Percentiles rank a stretch among this genome's conserved stretches.
phyloP scores from a whole-genome alignment of 2,797 vertebrate genomes.

The Enteromius afrohamiltoni region DNA sequence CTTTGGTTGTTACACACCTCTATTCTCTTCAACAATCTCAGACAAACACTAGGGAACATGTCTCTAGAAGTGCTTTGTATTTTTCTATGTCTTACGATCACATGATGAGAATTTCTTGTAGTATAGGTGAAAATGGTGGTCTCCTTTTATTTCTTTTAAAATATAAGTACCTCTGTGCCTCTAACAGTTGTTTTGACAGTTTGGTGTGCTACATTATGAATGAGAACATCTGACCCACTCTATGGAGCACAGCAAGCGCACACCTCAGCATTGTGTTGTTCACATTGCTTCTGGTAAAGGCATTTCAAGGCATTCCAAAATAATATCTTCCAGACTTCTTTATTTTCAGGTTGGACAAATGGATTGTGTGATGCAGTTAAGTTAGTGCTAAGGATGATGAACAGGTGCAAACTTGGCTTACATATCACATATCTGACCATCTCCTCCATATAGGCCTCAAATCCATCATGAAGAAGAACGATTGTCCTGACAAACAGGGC shows the following conservation, averaged over 20 bases:
- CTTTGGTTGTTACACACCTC: conserved; percentile 32
- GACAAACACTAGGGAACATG: background rate
- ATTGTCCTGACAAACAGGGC: conserved; percentile 85
- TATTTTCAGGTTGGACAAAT: conserved; percentile 13
- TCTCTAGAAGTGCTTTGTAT: background rate
- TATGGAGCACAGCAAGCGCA: conserved; percentile 6
- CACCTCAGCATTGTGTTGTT: conserved; percentile 6
- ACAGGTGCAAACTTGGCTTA: conserved; percentile 26
- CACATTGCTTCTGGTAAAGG: conserved; percentile 24
- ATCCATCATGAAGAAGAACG: conserved; percentile 99
- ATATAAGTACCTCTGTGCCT: conserved; percentile 30
- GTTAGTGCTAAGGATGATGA: background rate
- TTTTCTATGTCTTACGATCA: background rate
- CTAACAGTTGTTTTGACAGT: conserved; percentile 39
- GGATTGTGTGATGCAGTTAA: background rate
- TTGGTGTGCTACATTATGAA: conserved; percentile 42
- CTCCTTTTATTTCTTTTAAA: conserved; percentile 24
- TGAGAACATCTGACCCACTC: conserved; percentile 30
- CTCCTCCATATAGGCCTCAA: conserved; percentile 88
- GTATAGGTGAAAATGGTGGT: background rate
- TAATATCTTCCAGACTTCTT: background rate
- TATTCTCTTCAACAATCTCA: background rate
- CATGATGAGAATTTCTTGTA: conserved; percentile 11
- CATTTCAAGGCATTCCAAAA: conserved; percentile 21
- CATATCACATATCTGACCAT: conserved; percentile 49